Evolutionary conservation across 2,797 vertebrate genomes (phyloP).

Genomic region (Astyanax mexicanus): DNA sequence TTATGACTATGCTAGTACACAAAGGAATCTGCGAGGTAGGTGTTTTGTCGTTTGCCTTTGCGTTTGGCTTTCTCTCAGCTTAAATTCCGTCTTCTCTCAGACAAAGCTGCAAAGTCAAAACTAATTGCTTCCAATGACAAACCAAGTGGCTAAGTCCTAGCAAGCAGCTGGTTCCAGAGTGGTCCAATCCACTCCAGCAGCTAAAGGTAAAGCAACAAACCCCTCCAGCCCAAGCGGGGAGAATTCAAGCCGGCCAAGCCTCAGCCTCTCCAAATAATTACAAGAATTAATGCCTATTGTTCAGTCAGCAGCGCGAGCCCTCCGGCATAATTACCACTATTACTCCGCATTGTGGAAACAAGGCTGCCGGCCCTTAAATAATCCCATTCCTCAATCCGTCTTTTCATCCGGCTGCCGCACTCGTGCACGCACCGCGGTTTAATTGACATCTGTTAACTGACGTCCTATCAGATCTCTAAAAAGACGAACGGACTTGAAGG

Average conservation of each 20-base stretch:
- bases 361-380: constrained; percentile 53
- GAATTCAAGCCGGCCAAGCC: constrained; percentile 42
- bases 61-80: too few species aligned
- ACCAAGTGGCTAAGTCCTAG: constrained; percentile 40
- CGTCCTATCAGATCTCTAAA: constrained; percentile 48
- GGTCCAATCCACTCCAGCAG: constrained; percentile 43
- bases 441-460: constrained; percentile 65
- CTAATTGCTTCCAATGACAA: constrained; percentile 47
- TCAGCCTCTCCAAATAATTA: constrained; percentile 61
- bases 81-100: constrained; percentile 11
- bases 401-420: constrained; percentile 52
- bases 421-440: constrained; percentile 41
- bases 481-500: constrained; percentile 37
- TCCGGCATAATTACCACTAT: constrained; percentile 58
- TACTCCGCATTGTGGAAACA: constrained; percentile 53
- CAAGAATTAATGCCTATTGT: constrained; percentile 60
- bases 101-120: constrained; percentile 55
- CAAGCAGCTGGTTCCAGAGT: constrained; percentile 50
- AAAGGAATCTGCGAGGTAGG: background rate
- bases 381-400: constrained; percentile 58
- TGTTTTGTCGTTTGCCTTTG: too few species aligned
- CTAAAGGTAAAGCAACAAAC: constrained; percentile 44
- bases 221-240: constrained; percentile 26
- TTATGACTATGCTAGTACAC: background rate
- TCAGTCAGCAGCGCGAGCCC: constrained; percentile 50